A percentile compares a stretch with the other conserved stretches of the same genome.
These are phyloP conservation scores for Galaxea fascicularis DNA, from an alignment of 92 coral and sea anemone species.

Conservation along the genomic window DNA sequence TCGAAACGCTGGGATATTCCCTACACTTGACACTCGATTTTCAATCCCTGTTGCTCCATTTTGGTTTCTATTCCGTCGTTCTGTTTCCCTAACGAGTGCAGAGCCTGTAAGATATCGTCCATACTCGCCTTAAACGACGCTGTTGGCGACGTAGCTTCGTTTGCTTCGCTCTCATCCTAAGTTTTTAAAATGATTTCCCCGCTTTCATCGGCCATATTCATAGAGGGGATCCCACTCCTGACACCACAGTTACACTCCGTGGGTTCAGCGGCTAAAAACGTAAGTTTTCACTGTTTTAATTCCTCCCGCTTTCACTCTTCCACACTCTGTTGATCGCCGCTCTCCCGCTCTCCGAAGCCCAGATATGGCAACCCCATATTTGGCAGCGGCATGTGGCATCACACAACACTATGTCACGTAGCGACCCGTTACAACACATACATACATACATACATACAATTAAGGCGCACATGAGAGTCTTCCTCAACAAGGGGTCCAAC, in stretches of 20 bases:
- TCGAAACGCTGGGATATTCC: constrained; percentile 18
- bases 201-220: not conserved
- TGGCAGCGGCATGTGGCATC: too few relatives aligned
- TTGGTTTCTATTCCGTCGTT: constrained; percentile 21
- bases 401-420: too few relatives aligned
- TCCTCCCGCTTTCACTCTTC: too few relatives aligned
- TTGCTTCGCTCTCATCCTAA: not conserved
- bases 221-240: constrained; percentile 12
- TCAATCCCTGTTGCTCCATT: constrained; percentile 7
- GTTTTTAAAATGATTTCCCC: constrained; percentile 35
- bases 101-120: constrained; percentile 14
- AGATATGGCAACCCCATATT: too few relatives aligned
- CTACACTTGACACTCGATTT: constrained; percentile 1
- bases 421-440: too few relatives aligned
- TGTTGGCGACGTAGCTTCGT: constrained; percentile 9
- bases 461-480: constrained; percentile 59
- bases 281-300: too few relatives aligned
- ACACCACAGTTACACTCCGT: too few relatives aligned
- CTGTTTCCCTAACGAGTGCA: constrained; percentile 6
- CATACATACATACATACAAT: too few relatives aligned
- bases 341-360: too few relatives aligned
- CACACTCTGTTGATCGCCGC: too few relatives aligned
- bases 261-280: too few relatives aligned
- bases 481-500: constrained; percentile 44
- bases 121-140: constrained; percentile 4